Base-by-base conservation (phyloP, 2,113 vertebrate species). In the Boleophthalmus pectinirostris region DNA sequence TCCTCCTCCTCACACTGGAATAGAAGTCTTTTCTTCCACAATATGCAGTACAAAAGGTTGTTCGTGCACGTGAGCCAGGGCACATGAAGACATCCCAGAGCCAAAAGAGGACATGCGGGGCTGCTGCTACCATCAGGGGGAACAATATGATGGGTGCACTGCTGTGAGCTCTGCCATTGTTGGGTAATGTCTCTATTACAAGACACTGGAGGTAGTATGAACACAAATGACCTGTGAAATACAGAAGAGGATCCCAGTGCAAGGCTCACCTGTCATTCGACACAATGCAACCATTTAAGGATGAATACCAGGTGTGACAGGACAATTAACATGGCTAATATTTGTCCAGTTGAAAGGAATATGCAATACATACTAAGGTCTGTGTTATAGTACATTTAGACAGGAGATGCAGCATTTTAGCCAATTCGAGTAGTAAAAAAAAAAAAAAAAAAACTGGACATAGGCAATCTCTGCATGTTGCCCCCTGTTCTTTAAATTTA, bases 1-100 rank as follows among this genome's bases (percentile, higher is more conserved):
- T 84, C 83, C 82, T 89, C 85, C 87, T 87, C 84, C 88, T 81
- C 88, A 80, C 84, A 80, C 82, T 77, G 79, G 87, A 85, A 87
- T 77, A 87, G 75, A 86, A 83, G 72, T 82, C 74, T 82, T 82
- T 86, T 85, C 81, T 75, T 87, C 58, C 58, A 61, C 58, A 18
- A 81, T 79, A 81, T 54, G 53, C 68, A 66, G 61, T 77, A 80
- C 74, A 81, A 77, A 80, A 60, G 77, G 66, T 43, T 70, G 71
- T 29, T 64, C 61, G 35, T 86, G 60, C 71, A 72, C 7, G n/a
- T 75, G 68, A 51, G 3, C 57, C 38, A 60, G 66, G 67, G 60
- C 60, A 72, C 75, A 78, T 65, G 73, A 53, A 82, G 71, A 33
- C 46, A 74, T 72, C 72, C 72, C 47, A 51, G 72, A 2, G 0